phyloP scores from a whole-genome alignment of 2,797 vertebrate genomes.

The Myotis myotis region DNA sequence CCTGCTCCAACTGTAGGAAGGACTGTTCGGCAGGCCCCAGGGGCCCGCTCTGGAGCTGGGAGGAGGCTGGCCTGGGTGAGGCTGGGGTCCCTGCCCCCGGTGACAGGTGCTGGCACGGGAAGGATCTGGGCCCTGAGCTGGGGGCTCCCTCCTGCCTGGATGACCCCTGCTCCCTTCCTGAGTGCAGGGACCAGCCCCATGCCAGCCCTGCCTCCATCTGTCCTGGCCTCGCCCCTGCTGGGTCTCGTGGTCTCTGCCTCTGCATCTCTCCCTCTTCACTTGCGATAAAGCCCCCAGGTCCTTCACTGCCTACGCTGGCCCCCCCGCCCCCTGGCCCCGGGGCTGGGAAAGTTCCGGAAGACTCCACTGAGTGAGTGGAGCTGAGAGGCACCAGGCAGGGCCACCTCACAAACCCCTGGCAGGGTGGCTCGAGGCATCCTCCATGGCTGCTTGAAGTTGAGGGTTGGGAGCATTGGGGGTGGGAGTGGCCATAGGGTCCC shows the following conservation, averaged over 20 bases:
- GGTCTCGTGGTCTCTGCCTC: not conserved
- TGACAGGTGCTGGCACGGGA: not conserved
- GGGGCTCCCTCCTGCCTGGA: not conserved
- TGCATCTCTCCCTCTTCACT: not conserved
- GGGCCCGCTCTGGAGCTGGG: not conserved
- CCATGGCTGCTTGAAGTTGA: conserved; percentile 4
- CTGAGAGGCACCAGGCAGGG: conserved; percentile 51
- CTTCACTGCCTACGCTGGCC: not conserved
- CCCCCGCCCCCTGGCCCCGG: not conserved
- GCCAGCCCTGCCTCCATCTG: not conserved
- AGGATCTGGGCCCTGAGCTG: not conserved
- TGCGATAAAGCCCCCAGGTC: not conserved
- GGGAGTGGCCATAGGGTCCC: conserved; percentile 53
- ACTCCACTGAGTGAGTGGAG: conserved; percentile 41
- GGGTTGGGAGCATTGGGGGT: conserved; percentile 44
- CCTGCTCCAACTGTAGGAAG: conserved; percentile 66
- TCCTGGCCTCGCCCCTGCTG: not conserved
- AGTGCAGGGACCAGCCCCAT: conserved; percentile 33
- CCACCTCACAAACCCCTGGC: conserved; percentile 68
- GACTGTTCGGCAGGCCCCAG: conserved; percentile 36
- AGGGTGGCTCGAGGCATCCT: conserved; percentile 50
- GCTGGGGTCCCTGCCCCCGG: not conserved
- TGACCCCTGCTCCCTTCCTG: not conserved
- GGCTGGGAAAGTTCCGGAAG: conserved; percentile 41
- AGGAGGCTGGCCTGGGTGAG: not conserved